Evolutionary conservation across 2,113 vertebrate genomes (phyloP).

Genomic region (Mesembrinibis cayennensis): DNA sequence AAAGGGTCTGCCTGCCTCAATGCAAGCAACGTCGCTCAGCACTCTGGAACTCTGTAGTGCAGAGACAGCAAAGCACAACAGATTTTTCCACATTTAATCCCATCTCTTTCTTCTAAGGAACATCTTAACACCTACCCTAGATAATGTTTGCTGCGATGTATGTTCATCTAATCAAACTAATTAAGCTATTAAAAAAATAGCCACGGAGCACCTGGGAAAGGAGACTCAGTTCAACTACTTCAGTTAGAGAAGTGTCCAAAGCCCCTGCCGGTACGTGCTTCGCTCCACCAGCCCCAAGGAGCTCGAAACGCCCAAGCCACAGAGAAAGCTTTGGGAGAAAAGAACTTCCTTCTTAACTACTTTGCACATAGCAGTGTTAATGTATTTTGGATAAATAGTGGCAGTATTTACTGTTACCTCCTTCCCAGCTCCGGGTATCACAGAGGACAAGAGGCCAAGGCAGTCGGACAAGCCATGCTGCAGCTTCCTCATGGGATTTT

Average conservation of each 20-base stretch:
- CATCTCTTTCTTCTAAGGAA: not conserved
- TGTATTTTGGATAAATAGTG: not conserved
- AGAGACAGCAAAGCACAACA: not conserved
- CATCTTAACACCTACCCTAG: not conserved
- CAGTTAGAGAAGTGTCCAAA: not conserved
- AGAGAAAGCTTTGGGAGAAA: not conserved
- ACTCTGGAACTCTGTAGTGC: not conserved
- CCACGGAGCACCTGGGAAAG: fast-evolving
- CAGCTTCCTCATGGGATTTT: fast-evolving
- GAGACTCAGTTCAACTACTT: not conserved
- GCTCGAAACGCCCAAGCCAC: not conserved
- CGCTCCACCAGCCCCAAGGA: not conserved
- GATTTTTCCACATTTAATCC: not conserved
- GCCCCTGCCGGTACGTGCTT: fast-evolving
- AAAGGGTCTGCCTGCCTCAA: not conserved
- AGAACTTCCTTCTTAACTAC: not conserved
- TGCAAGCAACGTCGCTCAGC: not conserved
- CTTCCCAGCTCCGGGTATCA: not conserved
- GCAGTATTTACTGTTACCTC: not conserved
- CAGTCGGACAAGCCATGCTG: not conserved
- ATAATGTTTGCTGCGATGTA: not conserved
- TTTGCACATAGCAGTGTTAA: fast-evolving
- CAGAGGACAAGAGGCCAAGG: too few relatives aligned
- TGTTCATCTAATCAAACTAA: not conserved
- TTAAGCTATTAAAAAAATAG: not conserved